Base-by-base conservation (phyloP, 2,797 vertebrate species). In the Cottoperca gobio region DNA sequence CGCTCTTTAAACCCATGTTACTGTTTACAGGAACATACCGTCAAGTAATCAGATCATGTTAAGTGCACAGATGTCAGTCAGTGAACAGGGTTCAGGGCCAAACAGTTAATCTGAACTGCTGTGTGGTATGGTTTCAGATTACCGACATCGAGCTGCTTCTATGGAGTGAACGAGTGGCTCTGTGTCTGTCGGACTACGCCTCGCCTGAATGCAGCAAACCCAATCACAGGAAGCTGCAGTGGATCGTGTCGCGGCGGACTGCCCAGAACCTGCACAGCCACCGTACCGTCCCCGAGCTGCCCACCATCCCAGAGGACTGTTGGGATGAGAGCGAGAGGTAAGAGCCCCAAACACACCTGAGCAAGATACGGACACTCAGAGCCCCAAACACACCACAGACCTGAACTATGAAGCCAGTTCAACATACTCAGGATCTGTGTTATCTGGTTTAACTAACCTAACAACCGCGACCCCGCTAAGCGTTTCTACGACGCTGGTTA, bases 131-230 rank as follows among this genome's bases (percentile, higher is more conserved):
- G 17, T 82, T 90, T 86, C 91, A 99, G 98, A 96, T 99, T 76
- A 94, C 94, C 0, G 96, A 98, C 40, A 52, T 83, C 0, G 97
- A 99, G 79, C 94, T 99, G 9, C 91, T 94, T 75, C 94, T 95
- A 59, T 99, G 98, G 98, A 94, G 95, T 37, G 96, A 96, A 6
- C 92, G 96, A 8, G 98, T 99, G 82, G 97, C 96, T 0, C 96
- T 95, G 93, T 97, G 98, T 73, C 92, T 99, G 48, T 95, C 90
- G 0, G 97, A 97, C 81, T 99, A 99, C 78, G 96, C 97, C 76
- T 99, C 98, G 43, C 97, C 98, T 0, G 96, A 97, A 63, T 99
- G 98, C 88, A 96, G 96, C 94, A 98, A 97, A 84, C 98, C 98
- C 7, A 96, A 99, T 89, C 96, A 99, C 83, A 96, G 91, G 79